phyloP scores from a whole-genome alignment of 1,140 invertebrate species.

The Bombus superbus region DNA sequence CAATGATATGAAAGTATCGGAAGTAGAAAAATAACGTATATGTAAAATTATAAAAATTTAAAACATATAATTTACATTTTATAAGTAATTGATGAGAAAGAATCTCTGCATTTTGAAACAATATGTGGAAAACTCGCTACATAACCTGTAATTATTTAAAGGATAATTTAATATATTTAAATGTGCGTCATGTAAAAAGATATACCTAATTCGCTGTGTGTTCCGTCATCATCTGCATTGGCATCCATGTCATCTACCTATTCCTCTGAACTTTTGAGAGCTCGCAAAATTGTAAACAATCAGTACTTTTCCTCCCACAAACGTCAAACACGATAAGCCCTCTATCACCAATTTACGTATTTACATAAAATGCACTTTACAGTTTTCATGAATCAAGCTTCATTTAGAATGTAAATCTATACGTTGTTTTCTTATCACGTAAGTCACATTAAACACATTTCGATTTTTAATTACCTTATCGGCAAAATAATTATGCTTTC shows the following conservation, averaged over 20 bases:
- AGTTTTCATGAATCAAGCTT: conserved; percentile 27
- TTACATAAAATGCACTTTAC: not conserved
- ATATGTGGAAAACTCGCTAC: not conserved
- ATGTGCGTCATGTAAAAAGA: not conserved
- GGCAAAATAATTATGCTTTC: not conserved
- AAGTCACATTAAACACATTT: not conserved
- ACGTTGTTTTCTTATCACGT: not conserved
- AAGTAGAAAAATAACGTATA: not conserved
- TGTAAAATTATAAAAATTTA: not conserved
- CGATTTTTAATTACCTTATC: not conserved
- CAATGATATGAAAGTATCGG: not conserved
- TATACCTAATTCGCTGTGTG: conserved; percentile 26
- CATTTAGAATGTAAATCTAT: not conserved
- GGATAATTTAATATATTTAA: not conserved
- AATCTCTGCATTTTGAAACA: not conserved
- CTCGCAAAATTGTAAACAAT: conserved; percentile 19
- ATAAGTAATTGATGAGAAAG: not conserved
- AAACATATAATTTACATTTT: not conserved
- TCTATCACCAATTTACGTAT: not conserved
- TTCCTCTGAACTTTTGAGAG: not conserved
- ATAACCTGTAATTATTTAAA: conserved; percentile 24
- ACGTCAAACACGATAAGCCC: conserved; percentile 21
- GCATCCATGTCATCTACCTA: conserved; percentile 17
- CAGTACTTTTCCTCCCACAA: not conserved
- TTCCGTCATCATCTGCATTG: conserved; percentile 26